Conservation (phyloP, 2,113 vertebrate genomes). For the Hystrix cristata region DNA sequence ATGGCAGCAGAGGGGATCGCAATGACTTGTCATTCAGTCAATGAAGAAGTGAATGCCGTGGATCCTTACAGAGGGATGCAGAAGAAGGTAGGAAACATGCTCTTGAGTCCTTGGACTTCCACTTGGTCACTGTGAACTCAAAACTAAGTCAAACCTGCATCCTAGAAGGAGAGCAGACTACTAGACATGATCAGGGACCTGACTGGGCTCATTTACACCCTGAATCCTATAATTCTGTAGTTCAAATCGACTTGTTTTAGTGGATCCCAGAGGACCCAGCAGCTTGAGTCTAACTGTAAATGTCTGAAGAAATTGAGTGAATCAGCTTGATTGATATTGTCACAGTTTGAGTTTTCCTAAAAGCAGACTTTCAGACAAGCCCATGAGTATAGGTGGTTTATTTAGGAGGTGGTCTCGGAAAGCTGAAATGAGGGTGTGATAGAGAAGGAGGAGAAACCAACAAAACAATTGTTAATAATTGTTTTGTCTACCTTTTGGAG, state of each 20-base stretch:
- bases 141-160: neutral
- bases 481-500: conserved; percentile 3
- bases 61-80: neutral
- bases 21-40: neutral
- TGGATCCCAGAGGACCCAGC: neutral
- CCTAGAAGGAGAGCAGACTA: neutral
- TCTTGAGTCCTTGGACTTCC: neutral
- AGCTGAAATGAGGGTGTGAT: neutral
- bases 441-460: neutral
- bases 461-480: neutral
- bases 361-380: neutral
- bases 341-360: neutral
- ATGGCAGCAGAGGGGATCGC: neutral
- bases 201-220: neutral
- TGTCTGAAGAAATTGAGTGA: neutral
- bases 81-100: neutral
- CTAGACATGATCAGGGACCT: neutral
- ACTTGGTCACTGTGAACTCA: neutral
- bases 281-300: conserved; percentile 36
- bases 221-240: neutral
- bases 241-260: neutral
- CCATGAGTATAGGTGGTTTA: neutral
- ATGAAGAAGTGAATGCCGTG: neutral
- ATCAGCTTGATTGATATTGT: neutral
- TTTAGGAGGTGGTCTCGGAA: neutral